Evolutionary conservation across 2,113 vertebrate genomes (phyloP).

Genomic region (Myotis yumanensis): DNA sequence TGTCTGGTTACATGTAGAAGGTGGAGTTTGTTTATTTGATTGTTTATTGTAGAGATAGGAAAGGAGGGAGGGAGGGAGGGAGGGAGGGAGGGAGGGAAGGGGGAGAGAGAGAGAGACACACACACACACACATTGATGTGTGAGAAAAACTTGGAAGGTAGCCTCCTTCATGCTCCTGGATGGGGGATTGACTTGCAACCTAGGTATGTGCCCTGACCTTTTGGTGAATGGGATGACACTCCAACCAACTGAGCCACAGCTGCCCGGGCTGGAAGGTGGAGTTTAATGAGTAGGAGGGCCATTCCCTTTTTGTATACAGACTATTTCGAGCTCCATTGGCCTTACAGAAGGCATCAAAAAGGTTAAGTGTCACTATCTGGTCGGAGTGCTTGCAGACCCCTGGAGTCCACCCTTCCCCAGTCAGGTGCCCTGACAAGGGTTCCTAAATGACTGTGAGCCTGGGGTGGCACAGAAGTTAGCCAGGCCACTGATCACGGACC

Average conservation of each 20-base stretch:
- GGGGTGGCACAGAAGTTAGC: not conserved
- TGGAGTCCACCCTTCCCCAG: not conserved
- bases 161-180: not conserved
- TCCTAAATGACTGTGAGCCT: not conserved
- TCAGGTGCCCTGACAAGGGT: not conserved
- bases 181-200: not conserved
- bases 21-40: not conserved
- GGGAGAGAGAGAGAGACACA: not conserved
- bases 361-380: not conserved
- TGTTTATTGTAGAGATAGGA: not conserved
- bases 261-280: not conserved
- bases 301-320: not conserved
- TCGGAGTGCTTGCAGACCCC: fast-evolving
- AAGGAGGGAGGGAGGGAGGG: too few species aligned
- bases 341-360: not conserved
- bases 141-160: not conserved
- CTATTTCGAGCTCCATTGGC: not conserved
- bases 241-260: not conserved
- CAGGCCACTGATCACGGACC: not conserved
- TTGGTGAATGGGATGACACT: not conserved
- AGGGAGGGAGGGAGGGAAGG: too few species aligned
- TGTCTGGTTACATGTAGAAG: not conserved
- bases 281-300: not conserved
- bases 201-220: not conserved
- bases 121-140: not conserved